phyloP scores from a whole-genome alignment of 2,113 vertebrate species.

The Nicator chloris region DNA sequence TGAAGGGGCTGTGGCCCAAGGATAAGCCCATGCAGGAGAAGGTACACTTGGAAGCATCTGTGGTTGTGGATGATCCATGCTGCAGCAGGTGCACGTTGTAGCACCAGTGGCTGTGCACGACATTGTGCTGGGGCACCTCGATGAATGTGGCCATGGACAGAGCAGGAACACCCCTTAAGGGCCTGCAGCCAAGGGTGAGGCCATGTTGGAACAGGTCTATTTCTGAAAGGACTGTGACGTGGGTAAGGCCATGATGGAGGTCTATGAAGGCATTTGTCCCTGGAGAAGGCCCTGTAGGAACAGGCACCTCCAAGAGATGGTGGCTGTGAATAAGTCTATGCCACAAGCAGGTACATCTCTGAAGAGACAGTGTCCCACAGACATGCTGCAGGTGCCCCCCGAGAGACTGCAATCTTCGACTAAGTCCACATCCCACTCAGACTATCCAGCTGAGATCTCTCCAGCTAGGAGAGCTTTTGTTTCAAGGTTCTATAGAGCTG shows the following conservation, averaged over 20 bases:
- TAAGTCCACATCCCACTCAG: neutral
- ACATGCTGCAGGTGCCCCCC: too few relatives aligned
- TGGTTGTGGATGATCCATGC: neutral
- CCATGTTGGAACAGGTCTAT: neutral
- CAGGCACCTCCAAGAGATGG: neutral
- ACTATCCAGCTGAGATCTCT: neutral
- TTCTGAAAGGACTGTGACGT: neutral
- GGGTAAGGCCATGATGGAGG: neutral
- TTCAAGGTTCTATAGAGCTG: neutral
- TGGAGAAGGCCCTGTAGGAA: neutral
- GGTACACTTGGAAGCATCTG: neutral
- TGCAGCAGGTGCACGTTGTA: neutral
- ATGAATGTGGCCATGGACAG: neutral
- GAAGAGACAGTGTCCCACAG: neutral
- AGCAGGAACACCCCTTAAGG: neutral
- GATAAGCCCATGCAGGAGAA: neutral
- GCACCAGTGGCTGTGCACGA: neutral
- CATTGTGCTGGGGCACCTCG: neutral
- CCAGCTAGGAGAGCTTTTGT: neutral
- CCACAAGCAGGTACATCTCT: neutral
- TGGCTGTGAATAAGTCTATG: neutral
- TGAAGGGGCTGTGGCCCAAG: neutral
- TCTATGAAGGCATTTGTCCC: neutral
- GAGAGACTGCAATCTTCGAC: neutral
- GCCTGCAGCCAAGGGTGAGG: neutral